Percentiles rank a stretch among this genome's conserved stretches.
These are phyloP conservation scores for Ceraclea dissimilis DNA, from an alignment of 2,888 invertebrate genomes.

Conservation along the genomic window DNA sequence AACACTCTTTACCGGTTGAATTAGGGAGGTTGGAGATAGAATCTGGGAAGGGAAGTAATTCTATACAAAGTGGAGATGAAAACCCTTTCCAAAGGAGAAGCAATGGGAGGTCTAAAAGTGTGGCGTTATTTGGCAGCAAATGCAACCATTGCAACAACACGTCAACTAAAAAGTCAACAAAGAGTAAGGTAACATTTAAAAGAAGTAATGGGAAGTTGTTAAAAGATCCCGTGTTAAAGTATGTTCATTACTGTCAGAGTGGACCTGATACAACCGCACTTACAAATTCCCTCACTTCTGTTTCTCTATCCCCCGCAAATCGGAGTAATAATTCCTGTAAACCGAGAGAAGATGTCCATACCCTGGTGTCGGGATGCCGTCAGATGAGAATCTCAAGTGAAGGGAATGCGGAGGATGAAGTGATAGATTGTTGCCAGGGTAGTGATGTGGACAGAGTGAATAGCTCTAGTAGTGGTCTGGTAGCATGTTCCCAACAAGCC, in stretches of 20 bases:
- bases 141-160: conserved; percentile 16
- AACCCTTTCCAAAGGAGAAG: conserved; percentile 33
- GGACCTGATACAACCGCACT: conserved; percentile 14
- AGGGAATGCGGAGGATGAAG: conserved; percentile 2
- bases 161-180: conserved; percentile 9
- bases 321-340: conserved; percentile 4
- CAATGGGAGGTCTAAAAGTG: not conserved
- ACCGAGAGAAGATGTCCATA: conserved; percentile 16
- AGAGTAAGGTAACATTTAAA: conserved; percentile 30
- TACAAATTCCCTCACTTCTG: conserved; percentile 14
- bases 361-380: conserved; percentile 19
- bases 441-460: conserved; percentile 3
- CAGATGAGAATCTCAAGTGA: conserved; percentile 19
- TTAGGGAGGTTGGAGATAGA: conserved; percentile 52
- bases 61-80: conserved; percentile 30
- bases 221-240: conserved; percentile 50
- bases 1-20: conserved; percentile 39
- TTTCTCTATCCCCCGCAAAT: conserved; percentile 4
- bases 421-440: conserved; percentile 12
- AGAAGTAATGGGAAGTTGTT: conserved; percentile 44
- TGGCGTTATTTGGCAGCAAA: conserved; percentile 25
- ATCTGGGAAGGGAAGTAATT: conserved; percentile 32
- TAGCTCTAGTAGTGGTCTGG: conserved; percentile 20
- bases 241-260: conserved; percentile 33
- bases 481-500: conserved; percentile 74